These are phyloP conservation scores for Octopus bimaculoides DNA, from an alignment of 1,140 invertebrate species.

Conservation along the genomic window DNA sequence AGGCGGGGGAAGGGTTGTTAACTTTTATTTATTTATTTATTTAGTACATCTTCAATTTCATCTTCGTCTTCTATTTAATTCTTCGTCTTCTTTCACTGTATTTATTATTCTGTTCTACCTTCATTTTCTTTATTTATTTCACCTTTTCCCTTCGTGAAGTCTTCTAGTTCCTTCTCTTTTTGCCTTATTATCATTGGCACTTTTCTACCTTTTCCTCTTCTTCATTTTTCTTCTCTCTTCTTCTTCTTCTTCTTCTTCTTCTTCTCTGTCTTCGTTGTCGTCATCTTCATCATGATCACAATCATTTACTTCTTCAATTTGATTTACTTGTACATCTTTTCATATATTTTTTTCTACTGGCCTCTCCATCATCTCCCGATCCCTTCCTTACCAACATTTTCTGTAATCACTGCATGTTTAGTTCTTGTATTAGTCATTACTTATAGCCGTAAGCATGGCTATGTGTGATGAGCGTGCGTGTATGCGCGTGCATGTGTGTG, in stretches of 20 bases:
- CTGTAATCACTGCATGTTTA: background rate
- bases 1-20: no score
- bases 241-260: background rate
- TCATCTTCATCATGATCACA: background rate
- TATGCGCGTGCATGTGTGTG: no score
- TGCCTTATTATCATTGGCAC: background rate
- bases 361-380: background rate
- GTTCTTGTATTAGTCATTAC: background rate
- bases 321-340: background rate
- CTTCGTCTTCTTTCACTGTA: background rate
- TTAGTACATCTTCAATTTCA: background rate
- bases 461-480: no score
- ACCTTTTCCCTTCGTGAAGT: background rate
- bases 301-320: background rate
- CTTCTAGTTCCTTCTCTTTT: background rate
- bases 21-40: no score
- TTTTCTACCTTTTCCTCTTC: background rate
- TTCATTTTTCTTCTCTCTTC: background rate
- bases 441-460: no score
- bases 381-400: background rate
- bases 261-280: background rate
- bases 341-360: background rate
- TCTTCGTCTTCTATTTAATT: background rate
- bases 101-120: background rate
- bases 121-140: background rate